Conservation (phyloP, 2,797 vertebrate genomes). For the Vultur gryphus region DNA sequence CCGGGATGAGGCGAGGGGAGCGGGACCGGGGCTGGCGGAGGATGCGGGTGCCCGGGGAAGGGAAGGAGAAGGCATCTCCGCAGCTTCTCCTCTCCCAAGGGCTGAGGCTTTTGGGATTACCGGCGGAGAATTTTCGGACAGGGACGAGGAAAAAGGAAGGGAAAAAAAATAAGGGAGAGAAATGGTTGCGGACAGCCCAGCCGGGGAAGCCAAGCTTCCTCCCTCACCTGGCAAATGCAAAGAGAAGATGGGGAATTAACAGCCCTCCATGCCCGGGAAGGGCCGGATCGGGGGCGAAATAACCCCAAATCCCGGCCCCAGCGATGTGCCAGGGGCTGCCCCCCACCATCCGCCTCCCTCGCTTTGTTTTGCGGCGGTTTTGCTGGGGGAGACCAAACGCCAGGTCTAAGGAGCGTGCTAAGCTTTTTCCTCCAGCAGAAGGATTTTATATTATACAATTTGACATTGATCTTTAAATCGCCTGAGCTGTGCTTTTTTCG, state of each 20-base stretch:
- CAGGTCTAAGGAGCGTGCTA: constrained; percentile 29
- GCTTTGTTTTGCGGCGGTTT: background rate
- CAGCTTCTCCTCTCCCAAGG: background rate
- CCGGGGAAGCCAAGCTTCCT: background rate
- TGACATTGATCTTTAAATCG: constrained; percentile 76
- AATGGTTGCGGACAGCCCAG: background rate
- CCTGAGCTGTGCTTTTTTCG: constrained; percentile 70
- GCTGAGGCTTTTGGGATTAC: background rate
- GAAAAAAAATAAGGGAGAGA: background rate
- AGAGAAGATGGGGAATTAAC: background rate
- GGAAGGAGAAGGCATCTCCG: background rate
- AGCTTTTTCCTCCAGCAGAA: constrained; percentile 54
- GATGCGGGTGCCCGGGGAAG: background rate
- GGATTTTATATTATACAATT: constrained; percentile 70
- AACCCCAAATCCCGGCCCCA: background rate
- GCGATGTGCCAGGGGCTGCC: background rate
- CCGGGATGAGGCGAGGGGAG: background rate
- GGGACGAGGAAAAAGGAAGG: background rate
- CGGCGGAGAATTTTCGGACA: background rate
- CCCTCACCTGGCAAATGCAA: background rate
- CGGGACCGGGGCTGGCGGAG: background rate
- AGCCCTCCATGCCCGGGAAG: background rate
- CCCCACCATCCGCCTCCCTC: background rate
- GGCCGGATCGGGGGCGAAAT: background rate
- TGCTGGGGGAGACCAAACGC: constrained; percentile 42